Conservation (phyloP, 2,888 invertebrate genomes). For the Philopedon plagiatum region DNA sequence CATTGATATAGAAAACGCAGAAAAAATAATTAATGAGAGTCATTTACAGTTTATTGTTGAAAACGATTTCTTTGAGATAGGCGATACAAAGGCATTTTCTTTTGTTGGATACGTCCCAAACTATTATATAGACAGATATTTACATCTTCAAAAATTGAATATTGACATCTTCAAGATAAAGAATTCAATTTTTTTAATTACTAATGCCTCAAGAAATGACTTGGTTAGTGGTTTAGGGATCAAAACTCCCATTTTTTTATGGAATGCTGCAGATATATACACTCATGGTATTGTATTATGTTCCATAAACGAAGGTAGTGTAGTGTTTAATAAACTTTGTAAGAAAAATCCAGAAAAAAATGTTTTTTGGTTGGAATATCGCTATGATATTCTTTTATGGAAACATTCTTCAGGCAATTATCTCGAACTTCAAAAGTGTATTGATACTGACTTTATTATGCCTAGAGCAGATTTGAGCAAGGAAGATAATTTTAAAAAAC, state of each 20-base stretch:
- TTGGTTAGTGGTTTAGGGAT: background rate
- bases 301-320: background rate
- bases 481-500: constrained; percentile 8
- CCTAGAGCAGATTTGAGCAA: background rate
- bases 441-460: constrained; percentile 1
- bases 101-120: too few species aligned
- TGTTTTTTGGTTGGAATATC: constrained; percentile 22
- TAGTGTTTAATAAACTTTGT: background rate
- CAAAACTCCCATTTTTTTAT: background rate
- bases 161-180: constrained; percentile 12
- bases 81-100: constrained; percentile 28
- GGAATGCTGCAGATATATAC: background rate
- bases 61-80: constrained; percentile 23
- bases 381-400: constrained; percentile 21
- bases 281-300: background rate
- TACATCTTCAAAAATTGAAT: constrained; percentile 25
- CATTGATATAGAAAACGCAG: constrained; percentile 20
- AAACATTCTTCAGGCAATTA: constrained; percentile 5
- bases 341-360: background rate
- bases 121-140: too few species aligned
- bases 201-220: background rate
- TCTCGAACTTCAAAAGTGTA: background rate
- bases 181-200: background rate
- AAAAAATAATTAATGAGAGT: constrained; percentile 4
- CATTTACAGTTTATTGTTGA: constrained; percentile 18